These are phyloP conservation scores for Tanaodytes sp. DNA, from an alignment of 2,888 invertebrate genomes.

Conservation along the genomic window DNA sequence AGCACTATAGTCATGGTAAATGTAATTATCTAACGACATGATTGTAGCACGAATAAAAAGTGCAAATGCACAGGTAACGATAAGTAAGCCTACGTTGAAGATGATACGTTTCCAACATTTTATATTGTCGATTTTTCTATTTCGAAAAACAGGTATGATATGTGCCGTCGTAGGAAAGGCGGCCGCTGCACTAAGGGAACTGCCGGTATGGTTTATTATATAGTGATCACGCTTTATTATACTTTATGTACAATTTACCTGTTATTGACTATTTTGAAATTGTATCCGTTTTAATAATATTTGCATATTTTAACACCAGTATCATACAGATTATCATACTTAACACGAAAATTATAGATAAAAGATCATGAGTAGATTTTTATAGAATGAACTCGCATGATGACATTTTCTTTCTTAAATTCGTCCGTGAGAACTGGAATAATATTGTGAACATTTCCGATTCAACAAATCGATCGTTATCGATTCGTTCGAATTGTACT, in stretches of 20 bases:
- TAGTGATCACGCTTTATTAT: constrained; percentile 66
- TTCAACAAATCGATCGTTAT: no score
- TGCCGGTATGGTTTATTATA: constrained; percentile 86
- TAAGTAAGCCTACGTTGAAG: constrained; percentile 40
- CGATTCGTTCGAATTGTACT: no score
- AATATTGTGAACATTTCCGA: no score
- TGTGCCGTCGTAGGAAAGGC: constrained; percentile 97
- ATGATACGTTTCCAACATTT: constrained; percentile 62
- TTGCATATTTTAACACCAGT: constrained; percentile 20
- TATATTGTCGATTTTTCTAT: constrained; percentile 70
- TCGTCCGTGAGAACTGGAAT: no score
- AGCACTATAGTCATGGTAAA: constrained; percentile 24
- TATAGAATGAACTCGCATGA: constrained; percentile 28
- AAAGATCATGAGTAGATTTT: constrained; percentile 1
- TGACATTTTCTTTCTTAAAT: constrained; percentile 29
- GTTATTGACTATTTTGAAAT: constrained; percentile 40
- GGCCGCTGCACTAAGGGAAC: constrained; percentile 98
- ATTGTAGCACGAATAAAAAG: constrained; percentile 40
- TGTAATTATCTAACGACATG: constrained; percentile 39
- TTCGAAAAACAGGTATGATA: constrained; percentile 89
- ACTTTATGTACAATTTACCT: constrained; percentile 44
- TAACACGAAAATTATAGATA: no score
- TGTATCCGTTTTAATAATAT: constrained; percentile 30
- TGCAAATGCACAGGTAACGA: constrained; percentile 48
- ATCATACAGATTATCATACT: constrained; percentile 9